phyloP scores from a whole-genome alignment of 2,888 invertebrate species.

The Dasysyrphus albostriatus region DNA sequence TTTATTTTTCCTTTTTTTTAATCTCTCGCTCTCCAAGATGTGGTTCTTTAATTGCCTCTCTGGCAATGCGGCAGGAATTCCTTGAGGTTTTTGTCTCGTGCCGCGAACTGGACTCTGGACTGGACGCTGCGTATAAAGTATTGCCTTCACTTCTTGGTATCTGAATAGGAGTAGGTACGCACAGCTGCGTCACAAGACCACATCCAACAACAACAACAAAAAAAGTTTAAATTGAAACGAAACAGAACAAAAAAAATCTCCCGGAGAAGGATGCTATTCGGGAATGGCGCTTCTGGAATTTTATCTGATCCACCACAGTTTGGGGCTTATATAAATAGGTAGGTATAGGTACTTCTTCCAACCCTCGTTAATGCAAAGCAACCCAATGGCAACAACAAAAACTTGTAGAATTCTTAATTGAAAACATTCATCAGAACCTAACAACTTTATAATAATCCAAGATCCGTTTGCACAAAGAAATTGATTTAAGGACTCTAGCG shows the following conservation, averaged over 20 bases:
- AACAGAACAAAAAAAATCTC: constrained; percentile 1
- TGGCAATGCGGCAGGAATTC: constrained; percentile 71
- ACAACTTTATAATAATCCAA: constrained; percentile 63
- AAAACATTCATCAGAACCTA: constrained; percentile 56
- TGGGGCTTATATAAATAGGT: neutral
- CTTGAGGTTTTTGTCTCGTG: constrained; percentile 73
- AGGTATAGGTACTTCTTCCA: neutral
- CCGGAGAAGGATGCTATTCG: constrained; percentile 29
- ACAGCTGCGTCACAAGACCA: constrained; percentile 24
- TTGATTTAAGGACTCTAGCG: constrained; percentile 50
- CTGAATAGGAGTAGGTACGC: constrained; percentile 59
- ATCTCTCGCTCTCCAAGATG: constrained; percentile 70
- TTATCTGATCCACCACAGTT: constrained; percentile 15
- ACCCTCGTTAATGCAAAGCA: constrained; percentile 39
- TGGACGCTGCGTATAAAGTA: neutral
- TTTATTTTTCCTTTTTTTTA: constrained; percentile 41
- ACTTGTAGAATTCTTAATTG: constrained; percentile 58
- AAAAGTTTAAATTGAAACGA: constrained; percentile 18
- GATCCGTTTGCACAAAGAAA: constrained; percentile 35
- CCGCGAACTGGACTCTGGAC: constrained; percentile 58
- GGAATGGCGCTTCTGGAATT: constrained; percentile 67
- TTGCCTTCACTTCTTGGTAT: neutral
- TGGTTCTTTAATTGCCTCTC: constrained; percentile 75
- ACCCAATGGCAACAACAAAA: constrained; percentile 16
- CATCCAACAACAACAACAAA: no score